phyloP scores from a whole-genome alignment of 2,888 invertebrate genomes.

The Pseudeuparius sepicola region DNA sequence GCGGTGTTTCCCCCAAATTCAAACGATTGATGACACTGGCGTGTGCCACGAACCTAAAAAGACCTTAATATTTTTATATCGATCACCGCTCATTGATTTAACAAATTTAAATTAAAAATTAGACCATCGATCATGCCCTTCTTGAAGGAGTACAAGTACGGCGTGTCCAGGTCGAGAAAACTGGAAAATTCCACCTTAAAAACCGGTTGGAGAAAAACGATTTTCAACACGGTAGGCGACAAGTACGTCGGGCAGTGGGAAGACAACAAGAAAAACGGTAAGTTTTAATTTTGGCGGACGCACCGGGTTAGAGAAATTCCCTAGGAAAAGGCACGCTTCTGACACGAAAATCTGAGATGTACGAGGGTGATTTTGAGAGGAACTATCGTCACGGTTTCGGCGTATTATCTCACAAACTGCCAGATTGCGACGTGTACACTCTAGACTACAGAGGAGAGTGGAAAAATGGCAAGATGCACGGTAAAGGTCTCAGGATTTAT shows the following conservation, averaged over 20 bases:
- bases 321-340: conserved; percentile 46
- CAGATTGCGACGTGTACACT: conserved; percentile 38
- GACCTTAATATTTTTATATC: no score
- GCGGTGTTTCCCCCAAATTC: no score
- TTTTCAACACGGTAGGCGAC: conserved; percentile 45
- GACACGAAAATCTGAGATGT: conserved; percentile 43
- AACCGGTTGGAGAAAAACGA: conserved; percentile 47
- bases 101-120: no score
- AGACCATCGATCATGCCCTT: conserved; percentile 33
- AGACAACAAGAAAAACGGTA: conserved; percentile 40
- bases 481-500: conserved; percentile 48
- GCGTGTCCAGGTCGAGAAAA: conserved; percentile 27
- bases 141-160: conserved; percentile 24
- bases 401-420: conserved; percentile 38
- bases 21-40: no score
- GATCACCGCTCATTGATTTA: no score
- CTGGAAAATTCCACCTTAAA: conserved; percentile 43
- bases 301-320: no score
- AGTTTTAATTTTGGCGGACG: conserved; percentile 11
- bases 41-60: no score
- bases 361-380: conserved; percentile 52
- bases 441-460: conserved; percentile 51
- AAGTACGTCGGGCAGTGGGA: conserved; percentile 54
- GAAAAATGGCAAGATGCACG: conserved; percentile 47
- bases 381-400: conserved; percentile 52